Conservation (phyloP, 1,140 invertebrate genomes). For the Trichonephila clavipes region DNA sequence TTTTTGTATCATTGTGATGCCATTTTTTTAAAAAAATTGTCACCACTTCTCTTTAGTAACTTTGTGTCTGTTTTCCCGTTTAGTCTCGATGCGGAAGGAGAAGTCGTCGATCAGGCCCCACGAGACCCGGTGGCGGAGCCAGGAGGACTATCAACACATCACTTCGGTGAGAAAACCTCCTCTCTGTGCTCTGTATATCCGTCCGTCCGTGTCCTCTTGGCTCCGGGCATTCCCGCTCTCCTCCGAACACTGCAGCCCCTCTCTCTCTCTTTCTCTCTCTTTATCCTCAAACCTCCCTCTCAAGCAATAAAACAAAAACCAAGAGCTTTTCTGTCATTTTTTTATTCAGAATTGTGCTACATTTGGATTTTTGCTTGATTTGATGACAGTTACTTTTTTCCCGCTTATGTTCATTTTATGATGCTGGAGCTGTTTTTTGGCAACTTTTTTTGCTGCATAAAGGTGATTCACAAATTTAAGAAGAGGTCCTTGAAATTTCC, state of each 20-base stretch:
- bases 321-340: slow-evolving; percentile 2
- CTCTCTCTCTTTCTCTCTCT: slow-evolving; percentile 27
- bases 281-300: background rate
- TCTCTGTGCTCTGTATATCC: slow-evolving; percentile 71
- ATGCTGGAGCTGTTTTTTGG: too few relatives aligned
- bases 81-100: slow-evolving; percentile 64
- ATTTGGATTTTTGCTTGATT: background rate
- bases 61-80: slow-evolving; percentile 7
- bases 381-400: background rate
- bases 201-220: slow-evolving; percentile 74
- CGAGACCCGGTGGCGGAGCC: slow-evolving; percentile 57
- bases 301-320: background rate
- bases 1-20: background rate
- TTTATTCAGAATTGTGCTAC: background rate
- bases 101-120: background rate
- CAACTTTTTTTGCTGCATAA: too few relatives aligned
- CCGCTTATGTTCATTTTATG: background rate
- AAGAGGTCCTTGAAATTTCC: too few relatives aligned
- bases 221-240: slow-evolving; percentile 57
- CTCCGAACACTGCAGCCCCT: slow-evolving; percentile 29
- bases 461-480: too few relatives aligned
- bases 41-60: slow-evolving; percentile 16
- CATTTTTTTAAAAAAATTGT: background rate
- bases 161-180: slow-evolving; percentile 69
- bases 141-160: slow-evolving; percentile 68